Conservation (phyloP, 2,888 invertebrate species). For the Ctenicera cuprea region DNA sequence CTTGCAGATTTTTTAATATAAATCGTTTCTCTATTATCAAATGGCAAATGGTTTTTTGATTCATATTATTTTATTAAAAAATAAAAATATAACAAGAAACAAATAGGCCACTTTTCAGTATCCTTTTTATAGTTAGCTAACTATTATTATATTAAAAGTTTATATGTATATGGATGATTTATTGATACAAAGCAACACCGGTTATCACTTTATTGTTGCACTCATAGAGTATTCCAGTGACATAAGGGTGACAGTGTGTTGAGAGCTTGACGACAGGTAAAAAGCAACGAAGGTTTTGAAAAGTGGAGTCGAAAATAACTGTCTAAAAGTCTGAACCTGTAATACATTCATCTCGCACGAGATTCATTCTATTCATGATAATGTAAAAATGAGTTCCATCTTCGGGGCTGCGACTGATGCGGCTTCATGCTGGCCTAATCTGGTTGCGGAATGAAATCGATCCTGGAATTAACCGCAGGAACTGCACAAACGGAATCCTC, state of each 20-base stretch:
- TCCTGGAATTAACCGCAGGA: conserved; percentile 56
- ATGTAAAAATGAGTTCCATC: conserved; percentile 60
- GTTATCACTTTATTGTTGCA: too few relatives aligned
- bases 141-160: too few relatives aligned
- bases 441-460: conserved; percentile 60
- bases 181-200: too few relatives aligned
- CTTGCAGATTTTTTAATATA: too few relatives aligned
- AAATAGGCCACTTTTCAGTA: too few relatives aligned
- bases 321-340: conserved; percentile 46
- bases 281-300: conserved; percentile 29
- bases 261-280: conserved; percentile 33
- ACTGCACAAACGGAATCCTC: conserved; percentile 56
- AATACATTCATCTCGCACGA: conserved; percentile 51
- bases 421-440: conserved; percentile 58
- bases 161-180: too few relatives aligned
- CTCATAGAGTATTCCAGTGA: background rate
- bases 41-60: too few relatives aligned
- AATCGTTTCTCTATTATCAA: too few relatives aligned
- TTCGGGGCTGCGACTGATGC: conserved; percentile 55
- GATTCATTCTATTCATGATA: conserved; percentile 56
- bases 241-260: conserved; percentile 18
- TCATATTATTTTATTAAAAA: too few relatives aligned
- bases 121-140: too few relatives aligned
- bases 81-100: too few relatives aligned
- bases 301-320: conserved; percentile 32